Evolutionary conservation across 2,113 vertebrate species (phyloP), one percentile per base, ranked within the genome.

Genomic region (Cyanistes caeruleus): DNA sequence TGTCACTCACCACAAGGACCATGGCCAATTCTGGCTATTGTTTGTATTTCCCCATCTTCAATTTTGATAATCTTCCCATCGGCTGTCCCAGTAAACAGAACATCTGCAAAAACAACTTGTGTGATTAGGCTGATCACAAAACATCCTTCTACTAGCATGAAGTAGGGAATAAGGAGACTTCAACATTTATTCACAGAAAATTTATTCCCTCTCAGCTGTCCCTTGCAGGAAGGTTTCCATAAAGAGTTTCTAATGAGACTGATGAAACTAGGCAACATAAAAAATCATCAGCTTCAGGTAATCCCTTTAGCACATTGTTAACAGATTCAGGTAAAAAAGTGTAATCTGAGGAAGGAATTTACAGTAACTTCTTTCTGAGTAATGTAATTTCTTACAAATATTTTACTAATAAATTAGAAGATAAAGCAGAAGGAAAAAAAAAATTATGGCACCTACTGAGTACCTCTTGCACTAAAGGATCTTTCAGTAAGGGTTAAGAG

Each of bases 41-140:
- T 98, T 84, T 98, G 95, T 80, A 99, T 84, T 74, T 98, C 98
- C 12, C 96, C 98, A 81, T 99, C 98, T 86, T 99, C 98, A 95
- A 99, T 98, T 98, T 99, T 99, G 55, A 99, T 39, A 53, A 99
- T 98, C 94, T 97, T 98, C 85, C 99, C 99, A 94, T 99, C 99
- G 72, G 99, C 98, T 62, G 99, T 99, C 62, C 99, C 99, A 53
- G 99, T 98, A 82, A 98, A 99, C 3, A 99, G 72, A 80, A 99
- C 98, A 97, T 99, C 99, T 99, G 97, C 51, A 97, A 94, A 91
- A 95, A 70, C 14, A 79, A 53, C 53, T 21, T 12, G n/a, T 18
- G 35, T 46, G 17, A 75, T 64, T 80, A 85, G 27, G 13, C 5
- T 60, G 23, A 82, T 56, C 51, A 80, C 14, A 87, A n/a, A 95